phyloP scores from a whole-genome alignment of 2,888 invertebrate species.

The Strigamia transsilvanica region DNA sequence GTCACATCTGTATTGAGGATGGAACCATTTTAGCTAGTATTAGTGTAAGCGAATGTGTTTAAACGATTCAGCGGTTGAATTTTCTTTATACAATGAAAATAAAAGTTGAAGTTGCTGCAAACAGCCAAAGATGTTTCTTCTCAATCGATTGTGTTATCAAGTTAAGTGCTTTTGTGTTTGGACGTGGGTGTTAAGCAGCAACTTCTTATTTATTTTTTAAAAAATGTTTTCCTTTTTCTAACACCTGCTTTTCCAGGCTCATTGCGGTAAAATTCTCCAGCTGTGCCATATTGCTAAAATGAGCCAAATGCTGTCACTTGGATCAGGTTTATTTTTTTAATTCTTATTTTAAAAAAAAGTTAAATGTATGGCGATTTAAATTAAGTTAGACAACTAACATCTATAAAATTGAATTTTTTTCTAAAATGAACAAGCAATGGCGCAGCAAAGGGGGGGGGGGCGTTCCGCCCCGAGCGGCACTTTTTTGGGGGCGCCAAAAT shows the following conservation, averaged over 20 bases:
- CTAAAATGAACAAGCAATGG: too few relatives aligned
- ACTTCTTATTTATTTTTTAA: slow-evolving; percentile 6
- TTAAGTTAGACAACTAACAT: too few relatives aligned
- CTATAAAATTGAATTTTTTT: too few relatives aligned
- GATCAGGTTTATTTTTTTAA: neutral
- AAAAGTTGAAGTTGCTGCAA: slow-evolving; percentile 5
- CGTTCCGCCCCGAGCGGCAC: too few relatives aligned
- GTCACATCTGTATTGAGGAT: neutral
- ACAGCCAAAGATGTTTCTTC: neutral
- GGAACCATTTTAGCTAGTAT: slow-evolving; percentile 1
- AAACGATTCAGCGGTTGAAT: neutral
- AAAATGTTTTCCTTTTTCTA: neutral
- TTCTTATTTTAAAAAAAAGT: neutral
- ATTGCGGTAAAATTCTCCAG: slow-evolving; percentile 35
- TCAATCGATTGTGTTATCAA: slow-evolving; percentile 38
- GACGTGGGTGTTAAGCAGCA: neutral
- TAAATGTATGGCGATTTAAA: neutral
- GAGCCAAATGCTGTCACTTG: slow-evolving; percentile 31
- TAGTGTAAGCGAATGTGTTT: neutral
- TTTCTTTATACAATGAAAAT: neutral
- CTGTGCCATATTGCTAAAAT: slow-evolving; percentile 17
- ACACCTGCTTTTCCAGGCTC: slow-evolving; percentile 20
- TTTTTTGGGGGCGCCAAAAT: too few relatives aligned
- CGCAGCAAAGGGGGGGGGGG: too few relatives aligned
- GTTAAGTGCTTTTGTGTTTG: slow-evolving; percentile 22